These are phyloP conservation scores for Tragelaphus buxtoni DNA, from an alignment of 2,113 vertebrate species.

Conservation along the genomic window DNA sequence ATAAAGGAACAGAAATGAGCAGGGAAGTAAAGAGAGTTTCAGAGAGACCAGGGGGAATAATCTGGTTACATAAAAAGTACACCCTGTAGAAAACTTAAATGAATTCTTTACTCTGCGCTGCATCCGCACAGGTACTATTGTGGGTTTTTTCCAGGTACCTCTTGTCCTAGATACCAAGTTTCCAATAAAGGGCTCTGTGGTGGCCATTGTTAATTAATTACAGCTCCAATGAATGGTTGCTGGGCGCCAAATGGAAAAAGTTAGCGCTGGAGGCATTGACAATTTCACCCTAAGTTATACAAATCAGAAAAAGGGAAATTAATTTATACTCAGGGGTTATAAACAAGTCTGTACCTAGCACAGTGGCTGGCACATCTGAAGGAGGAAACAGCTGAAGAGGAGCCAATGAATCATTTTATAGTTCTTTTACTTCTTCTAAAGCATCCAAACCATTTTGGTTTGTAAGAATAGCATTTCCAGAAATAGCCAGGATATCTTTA, in stretches of 20 bases:
- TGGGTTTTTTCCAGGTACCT: background rate
- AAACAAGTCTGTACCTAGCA: background rate
- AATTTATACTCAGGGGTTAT: background rate
- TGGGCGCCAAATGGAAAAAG: background rate
- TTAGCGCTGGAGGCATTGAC: background rate
- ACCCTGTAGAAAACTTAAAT: background rate
- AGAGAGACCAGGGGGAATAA: background rate
- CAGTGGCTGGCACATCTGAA: background rate
- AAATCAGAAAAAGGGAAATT: background rate
- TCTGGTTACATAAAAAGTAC: background rate
- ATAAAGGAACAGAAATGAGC: constrained; percentile 35
- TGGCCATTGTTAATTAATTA: constrained; percentile 24
- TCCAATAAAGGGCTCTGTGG: background rate
- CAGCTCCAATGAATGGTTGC: background rate
- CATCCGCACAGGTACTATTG: background rate
- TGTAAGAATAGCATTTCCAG: constrained; percentile 26
- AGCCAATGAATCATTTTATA: background rate
- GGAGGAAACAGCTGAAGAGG: background rate
- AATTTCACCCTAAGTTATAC: background rate
- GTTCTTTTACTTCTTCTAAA: background rate
- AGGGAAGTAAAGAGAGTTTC: background rate
- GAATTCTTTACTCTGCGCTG: background rate
- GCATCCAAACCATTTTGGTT: background rate
- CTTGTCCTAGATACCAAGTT: constrained; percentile 35
- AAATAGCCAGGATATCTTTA: constrained; percentile 24